A percentile compares a stretch with the other conserved stretches of the same genome.
phyloP scores from a whole-genome alignment of 2,888 invertebrate species.

The Onchidella celtica region DNA sequence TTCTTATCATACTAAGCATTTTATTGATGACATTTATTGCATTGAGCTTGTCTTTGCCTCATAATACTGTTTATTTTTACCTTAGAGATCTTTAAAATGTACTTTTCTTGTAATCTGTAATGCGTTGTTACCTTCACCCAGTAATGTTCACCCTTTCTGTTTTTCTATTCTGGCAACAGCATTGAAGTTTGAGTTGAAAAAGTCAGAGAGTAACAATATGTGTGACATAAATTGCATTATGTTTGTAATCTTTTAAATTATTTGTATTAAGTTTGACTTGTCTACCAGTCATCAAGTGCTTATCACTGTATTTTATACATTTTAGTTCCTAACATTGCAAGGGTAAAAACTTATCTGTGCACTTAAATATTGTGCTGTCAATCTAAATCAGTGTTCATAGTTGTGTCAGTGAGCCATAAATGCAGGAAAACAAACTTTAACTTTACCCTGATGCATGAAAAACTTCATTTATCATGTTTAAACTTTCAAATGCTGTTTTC shows the following conservation, averaged over 20 bases:
- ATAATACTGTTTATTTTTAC: not conserved
- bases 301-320: not conserved
- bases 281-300: not conserved
- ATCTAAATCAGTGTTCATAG: not conserved
- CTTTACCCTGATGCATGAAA: too few species aligned
- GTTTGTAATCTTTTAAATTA: not conserved
- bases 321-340: not conserved
- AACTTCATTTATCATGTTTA: not conserved
- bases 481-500: not conserved
- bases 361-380: not conserved
- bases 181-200: not conserved
- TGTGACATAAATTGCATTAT: not conserved
- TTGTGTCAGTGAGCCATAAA: not conserved
- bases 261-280: not conserved
- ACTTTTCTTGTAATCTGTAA: not conserved
- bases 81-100: not conserved
- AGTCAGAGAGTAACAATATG: not conserved
- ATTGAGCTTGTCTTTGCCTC: not conserved
- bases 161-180: not conserved
- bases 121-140: not conserved
- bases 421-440: too few species aligned
- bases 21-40: not conserved
- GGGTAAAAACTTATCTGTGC: not conserved
- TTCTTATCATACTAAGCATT: not conserved
- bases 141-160: not conserved